Percentiles rank a stretch among this genome's conserved stretches.
phyloP scores from a whole-genome alignment of 2,797 vertebrate genomes.

The Hozukius guyotensis region DNA sequence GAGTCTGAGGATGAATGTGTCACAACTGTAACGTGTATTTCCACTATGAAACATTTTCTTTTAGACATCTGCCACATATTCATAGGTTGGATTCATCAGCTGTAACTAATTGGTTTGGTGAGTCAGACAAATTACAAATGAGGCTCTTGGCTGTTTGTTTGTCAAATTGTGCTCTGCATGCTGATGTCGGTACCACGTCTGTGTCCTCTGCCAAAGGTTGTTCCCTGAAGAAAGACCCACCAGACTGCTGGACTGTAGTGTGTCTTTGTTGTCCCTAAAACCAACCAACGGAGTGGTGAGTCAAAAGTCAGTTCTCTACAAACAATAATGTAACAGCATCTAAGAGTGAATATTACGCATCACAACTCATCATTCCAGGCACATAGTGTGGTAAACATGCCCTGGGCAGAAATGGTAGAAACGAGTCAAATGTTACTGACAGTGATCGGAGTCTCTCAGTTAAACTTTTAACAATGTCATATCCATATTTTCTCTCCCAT shows the following conservation, averaged over 20 bases:
- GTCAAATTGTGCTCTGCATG: not conserved
- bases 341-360: conserved; percentile 40
- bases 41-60: not conserved
- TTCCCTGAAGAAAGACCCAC: conserved; percentile 18
- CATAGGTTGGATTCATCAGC: conserved; percentile 11
- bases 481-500: not conserved
- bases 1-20: not conserved
- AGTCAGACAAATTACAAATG: conserved; percentile 13
- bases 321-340: conserved; percentile 40
- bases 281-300: conserved; percentile 6
- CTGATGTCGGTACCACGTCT: not conserved
- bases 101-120: conserved; percentile 17
- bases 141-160: not conserved
- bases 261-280: conserved; percentile 22
- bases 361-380: conserved; percentile 25
- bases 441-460: not conserved
- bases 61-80: not conserved
- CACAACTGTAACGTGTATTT: not conserved
- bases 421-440: not conserved
- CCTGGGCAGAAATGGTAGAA: not conserved
- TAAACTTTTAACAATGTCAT: not conserved
- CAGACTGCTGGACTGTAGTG: conserved; percentile 1
- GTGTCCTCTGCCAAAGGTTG: not conserved
- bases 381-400: conserved; percentile 21
- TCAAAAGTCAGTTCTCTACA: conserved; percentile 43